Evolutionary conservation across 1,140 invertebrate species (phyloP), one percentile per base, ranked within the genome.

Genomic region (Steinernema khuongi): DNA sequence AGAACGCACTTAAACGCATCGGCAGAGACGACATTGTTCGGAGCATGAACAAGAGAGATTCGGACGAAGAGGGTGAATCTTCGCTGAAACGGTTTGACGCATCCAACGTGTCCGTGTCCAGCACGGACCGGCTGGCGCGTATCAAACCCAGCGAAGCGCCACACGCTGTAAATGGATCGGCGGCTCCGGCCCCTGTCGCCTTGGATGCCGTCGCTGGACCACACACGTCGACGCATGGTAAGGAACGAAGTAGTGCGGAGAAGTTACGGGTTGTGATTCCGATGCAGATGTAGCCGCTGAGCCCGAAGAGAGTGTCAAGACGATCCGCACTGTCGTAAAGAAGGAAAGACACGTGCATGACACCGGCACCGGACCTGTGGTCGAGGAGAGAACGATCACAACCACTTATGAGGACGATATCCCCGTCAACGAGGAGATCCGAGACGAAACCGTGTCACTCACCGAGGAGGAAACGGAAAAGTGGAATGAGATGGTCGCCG

Each of bases 11-110:
- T 11, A 73, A 73, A 67, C 74, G 76, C 50, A 85, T 84, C 68
- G 84, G 83, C 29, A 74, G 83, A 41, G 84, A 85, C 60, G 83
- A 84, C 68, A 84, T 84, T 77, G 84, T 85, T 70, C 78, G 80
- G 31, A 75, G 69, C 11, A 74, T 83, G 74, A 74, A 75, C 77
- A 79, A 79, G 70, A 44, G 72, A 67, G 80, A 75, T 43, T 31
- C 43, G 50, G 79, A 78, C 50, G 50, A 60, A 60, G 50, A 60
- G 50, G 50, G 50, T 22, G 50, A 60, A 60, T 60, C 50, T 60
- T 60, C 50, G 11, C 50, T 60, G 50, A 60, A 60, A 60, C 50
- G 50, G 26, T 60, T 60, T 60, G 50, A 60, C 50, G 22, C 50
- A 7, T 60, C 50, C 22, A 60, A 26, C 19, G 50, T 26, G 4